Conservation (phyloP, 2,113 vertebrate genomes). For the Sebastes fasciatus region DNA sequence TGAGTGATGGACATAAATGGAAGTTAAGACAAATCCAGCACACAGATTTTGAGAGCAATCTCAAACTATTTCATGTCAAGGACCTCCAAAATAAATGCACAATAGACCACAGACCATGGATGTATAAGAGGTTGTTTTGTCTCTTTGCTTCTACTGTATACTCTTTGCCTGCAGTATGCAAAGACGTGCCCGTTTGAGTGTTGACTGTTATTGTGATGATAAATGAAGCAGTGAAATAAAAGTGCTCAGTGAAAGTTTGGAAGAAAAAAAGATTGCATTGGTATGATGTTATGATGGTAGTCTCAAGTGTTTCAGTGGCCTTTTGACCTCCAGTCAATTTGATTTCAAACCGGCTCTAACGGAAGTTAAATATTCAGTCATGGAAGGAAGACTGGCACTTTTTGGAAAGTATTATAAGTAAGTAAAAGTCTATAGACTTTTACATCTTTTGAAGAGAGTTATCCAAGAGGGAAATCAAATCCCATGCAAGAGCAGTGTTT, state of each 20-base stretch:
- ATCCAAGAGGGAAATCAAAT: conserved; percentile 25
- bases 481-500: conserved; percentile 14
- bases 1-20: too few species aligned
- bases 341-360: background rate
- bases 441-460: conserved; percentile 9
- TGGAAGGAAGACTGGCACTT: conserved; percentile 7
- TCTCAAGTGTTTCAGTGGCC: background rate
- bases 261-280: background rate
- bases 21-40: too few species aligned
- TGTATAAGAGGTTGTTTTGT: too few species aligned
- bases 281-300: background rate
- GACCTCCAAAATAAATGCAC: too few species aligned
- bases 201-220: background rate
- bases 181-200: background rate
- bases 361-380: background rate
- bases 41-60: too few species aligned
- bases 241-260: background rate
- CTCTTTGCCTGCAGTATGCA: background rate
- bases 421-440: conserved; percentile 8
- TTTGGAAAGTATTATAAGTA: background rate
- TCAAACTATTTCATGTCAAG: too few species aligned
- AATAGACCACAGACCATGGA: too few species aligned
- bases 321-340: conserved; percentile 1
- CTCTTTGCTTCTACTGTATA: too few species aligned
- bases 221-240: background rate